A percentile compares a stretch with the other conserved stretches of the same genome.
These are phyloP conservation scores for Drosophila ercepeae DNA, from an alignment of 1,140 invertebrate species.

Conservation along the genomic window DNA sequence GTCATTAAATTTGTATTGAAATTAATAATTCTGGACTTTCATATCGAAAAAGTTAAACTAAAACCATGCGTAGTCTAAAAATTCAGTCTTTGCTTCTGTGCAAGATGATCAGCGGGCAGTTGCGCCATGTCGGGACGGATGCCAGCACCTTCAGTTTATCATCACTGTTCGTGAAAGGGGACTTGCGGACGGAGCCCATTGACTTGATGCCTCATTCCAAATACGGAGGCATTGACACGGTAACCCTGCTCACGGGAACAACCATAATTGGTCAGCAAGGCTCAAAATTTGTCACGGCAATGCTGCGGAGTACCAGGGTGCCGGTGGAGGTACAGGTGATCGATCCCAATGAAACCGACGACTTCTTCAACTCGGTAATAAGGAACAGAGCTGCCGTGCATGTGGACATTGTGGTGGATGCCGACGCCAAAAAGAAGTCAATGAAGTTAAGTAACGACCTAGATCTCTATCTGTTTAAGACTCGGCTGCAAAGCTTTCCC, in stretches of 20 bases:
- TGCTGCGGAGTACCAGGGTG: slow-evolving; percentile 55
- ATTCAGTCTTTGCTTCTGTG: background rate
- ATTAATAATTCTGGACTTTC: background rate
- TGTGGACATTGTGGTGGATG: slow-evolving; percentile 57
- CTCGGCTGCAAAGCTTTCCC: slow-evolving; percentile 54
- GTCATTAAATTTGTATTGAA: background rate
- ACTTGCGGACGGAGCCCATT: slow-evolving; percentile 1
- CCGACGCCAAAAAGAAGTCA: slow-evolving; percentile 39
- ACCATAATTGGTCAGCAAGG: slow-evolving; percentile 61
- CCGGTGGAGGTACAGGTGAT: slow-evolving; percentile 62
- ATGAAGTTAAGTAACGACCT: slow-evolving; percentile 63
- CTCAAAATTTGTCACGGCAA: slow-evolving; percentile 51
- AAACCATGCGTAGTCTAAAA: background rate
- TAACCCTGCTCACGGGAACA: slow-evolving; percentile 58
- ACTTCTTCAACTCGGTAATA: slow-evolving; percentile 64
- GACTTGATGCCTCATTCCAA: slow-evolving; percentile 45
- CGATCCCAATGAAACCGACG: slow-evolving; percentile 24
- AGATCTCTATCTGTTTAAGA: slow-evolving; percentile 59
- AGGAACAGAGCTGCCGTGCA: slow-evolving; percentile 65
- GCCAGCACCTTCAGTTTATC: background rate
- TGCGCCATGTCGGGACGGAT: background rate
- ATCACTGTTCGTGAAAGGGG: slow-evolving; percentile 35
- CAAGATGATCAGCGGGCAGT: background rate
- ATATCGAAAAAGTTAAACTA: background rate
- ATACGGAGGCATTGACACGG: slow-evolving; percentile 62